These are phyloP conservation scores for Charaxes varanes DNA, from an alignment of 1,140 invertebrate genomes.

Conservation along the genomic window DNA sequence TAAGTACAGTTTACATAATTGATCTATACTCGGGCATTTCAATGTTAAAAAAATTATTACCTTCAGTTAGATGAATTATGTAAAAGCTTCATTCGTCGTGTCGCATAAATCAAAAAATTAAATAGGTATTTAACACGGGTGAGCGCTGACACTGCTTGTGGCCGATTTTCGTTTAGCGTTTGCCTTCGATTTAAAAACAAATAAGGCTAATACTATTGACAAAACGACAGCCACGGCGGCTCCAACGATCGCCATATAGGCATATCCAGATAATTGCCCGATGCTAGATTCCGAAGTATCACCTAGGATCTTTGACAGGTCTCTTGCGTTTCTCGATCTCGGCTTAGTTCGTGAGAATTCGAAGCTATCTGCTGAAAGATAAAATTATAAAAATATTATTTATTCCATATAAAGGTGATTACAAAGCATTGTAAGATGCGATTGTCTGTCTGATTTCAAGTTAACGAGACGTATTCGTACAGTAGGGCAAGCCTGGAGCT, in stretches of 20 bases:
- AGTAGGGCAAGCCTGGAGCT: too few relatives aligned
- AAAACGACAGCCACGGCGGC: conserved; percentile 30
- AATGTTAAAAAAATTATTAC: neutral
- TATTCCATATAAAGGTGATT: neutral
- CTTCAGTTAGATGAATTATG: neutral
- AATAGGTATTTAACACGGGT: conserved; percentile 10
- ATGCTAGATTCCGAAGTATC: conserved; percentile 17
- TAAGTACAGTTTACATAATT: neutral
- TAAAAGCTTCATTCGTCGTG: neutral
- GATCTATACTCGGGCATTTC: too few relatives aligned
- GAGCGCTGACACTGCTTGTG: conserved; percentile 12
- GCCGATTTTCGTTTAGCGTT: conserved; percentile 3
- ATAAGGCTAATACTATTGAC: conserved; percentile 33
- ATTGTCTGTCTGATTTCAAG: too few relatives aligned
- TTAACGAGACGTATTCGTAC: too few relatives aligned
- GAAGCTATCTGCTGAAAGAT: conserved; percentile 47
- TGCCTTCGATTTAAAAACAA: conserved; percentile 33
- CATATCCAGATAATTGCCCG: conserved; percentile 23
- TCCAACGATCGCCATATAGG: conserved; percentile 40
- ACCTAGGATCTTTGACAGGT: conserved; percentile 27
- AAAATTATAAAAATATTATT: conserved; percentile 5
- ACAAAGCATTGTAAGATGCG: too few relatives aligned
- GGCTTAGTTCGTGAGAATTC: conserved; percentile 51
- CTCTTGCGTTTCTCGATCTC: conserved; percentile 44
- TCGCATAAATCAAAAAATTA: neutral